Percentiles rank a stretch among this genome's conserved stretches.
phyloP scores from a whole-genome alignment of 2,888 invertebrate species.

The Macaria notata region DNA sequence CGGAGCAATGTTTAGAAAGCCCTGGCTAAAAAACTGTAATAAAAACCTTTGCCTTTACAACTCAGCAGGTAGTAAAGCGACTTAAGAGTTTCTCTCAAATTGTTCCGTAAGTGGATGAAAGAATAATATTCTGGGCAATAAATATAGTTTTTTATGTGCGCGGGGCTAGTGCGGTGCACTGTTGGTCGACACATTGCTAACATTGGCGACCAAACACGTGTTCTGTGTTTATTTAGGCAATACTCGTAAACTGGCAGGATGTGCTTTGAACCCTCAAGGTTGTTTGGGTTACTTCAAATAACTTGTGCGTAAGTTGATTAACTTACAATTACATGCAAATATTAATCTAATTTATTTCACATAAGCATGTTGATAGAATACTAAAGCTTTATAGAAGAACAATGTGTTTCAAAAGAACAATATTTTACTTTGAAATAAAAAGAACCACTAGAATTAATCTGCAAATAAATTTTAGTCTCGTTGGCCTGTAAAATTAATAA shows the following conservation, averaged over 20 bases:
- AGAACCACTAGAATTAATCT: no score
- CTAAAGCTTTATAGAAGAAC: no score
- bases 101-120: constrained; percentile 57
- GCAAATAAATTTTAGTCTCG: no score
- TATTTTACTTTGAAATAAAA: no score
- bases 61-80: constrained; percentile 65
- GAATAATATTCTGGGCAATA: constrained; percentile 63
- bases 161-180: constrained; percentile 44
- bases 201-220: constrained; percentile 67
- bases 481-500: no score
- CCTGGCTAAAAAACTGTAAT: constrained; percentile 56
- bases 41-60: constrained; percentile 54
- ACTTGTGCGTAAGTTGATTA: constrained; percentile 21
- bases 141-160: constrained; percentile 58
- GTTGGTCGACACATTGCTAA: constrained; percentile 49
- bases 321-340: constrained; percentile 2
- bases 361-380: no score
- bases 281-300: constrained; percentile 62
- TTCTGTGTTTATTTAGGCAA: constrained; percentile 77
- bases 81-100: constrained; percentile 47
- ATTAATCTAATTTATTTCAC: no score
- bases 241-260: constrained; percentile 76
- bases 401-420: no score
- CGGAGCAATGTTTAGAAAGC: constrained; percentile 65
- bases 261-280: constrained; percentile 77